Percentiles rank a stretch among this genome's conserved stretches.
These are phyloP conservation scores for Drosophila mercatorum DNA, from an alignment of 2,888 invertebrate genomes.

Conservation along the genomic window DNA sequence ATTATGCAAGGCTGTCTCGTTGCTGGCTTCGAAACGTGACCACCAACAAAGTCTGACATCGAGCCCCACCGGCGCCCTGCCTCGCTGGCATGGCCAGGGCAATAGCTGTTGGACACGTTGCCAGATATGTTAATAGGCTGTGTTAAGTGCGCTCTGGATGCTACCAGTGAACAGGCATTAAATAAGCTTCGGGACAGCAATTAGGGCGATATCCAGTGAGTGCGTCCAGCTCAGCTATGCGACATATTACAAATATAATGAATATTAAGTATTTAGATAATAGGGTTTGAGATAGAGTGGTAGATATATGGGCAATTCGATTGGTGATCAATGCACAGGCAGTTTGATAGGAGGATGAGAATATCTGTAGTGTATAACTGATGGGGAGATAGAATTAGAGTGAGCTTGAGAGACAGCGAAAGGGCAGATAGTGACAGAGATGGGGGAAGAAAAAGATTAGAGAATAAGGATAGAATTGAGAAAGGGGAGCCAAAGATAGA, in stretches of 20 bases:
- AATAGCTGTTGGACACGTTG: conserved; percentile 55
- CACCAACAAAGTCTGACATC: conserved; percentile 63
- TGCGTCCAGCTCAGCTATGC: neutral
- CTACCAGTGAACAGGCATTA: conserved; percentile 54
- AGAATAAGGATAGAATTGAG: too few species aligned
- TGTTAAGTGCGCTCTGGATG: conserved; percentile 76
- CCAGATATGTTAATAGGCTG: conserved; percentile 77
- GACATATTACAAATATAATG: neutral
- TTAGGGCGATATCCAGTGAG: conserved; percentile 26
- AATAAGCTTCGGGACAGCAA: conserved; percentile 49
- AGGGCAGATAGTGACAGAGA: too few species aligned
- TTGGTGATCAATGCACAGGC: neutral
- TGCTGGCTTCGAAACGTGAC: conserved; percentile 63
- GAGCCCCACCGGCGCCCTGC: neutral
- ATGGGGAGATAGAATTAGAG: neutral
- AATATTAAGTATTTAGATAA: neutral
- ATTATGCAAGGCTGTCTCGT: conserved; percentile 72
- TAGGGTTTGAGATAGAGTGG: neutral
- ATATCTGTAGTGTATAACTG: neutral
- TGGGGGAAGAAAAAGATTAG: too few species aligned
- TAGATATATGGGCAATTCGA: neutral
- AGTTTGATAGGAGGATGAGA: neutral
- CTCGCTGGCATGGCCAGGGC: conserved; percentile 10
- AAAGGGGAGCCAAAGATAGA: too few species aligned
- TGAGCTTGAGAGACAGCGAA: neutral